Evolutionary conservation across 2,888 invertebrate genomes (phyloP), one percentile per base, ranked within the genome.

Genomic region (Cistogaster globosa): DNA sequence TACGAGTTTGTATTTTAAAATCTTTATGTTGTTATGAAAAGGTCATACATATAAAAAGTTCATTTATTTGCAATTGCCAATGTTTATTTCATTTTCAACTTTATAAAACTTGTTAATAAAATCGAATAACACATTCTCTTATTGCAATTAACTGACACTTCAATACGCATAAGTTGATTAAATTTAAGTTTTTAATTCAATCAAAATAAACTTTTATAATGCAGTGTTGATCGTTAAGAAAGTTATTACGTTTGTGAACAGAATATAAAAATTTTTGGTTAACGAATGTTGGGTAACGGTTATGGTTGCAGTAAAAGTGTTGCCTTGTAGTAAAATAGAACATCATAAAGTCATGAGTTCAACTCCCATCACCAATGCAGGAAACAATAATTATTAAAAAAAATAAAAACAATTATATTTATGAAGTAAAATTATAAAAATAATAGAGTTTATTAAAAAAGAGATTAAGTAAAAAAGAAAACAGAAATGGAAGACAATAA

Each of bases 61-160:
- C 76, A 81, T 81, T 80, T 84, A 71, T 72, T 84, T 51, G 55
- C 84, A 80, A 62, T 77, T 77, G 81, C 57, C 84, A 81, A 68
- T 62, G 42, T 81, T 84, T 81, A 71, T 71, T 48, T 48, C 38
- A 51, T 77, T 60, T 58, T 14, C 14, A 68, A 68, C 36, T 67
- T 38, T 63, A 58, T 71, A 65, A 72, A 79, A 18, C 38, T 68
- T 67, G 22, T 38, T 55, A 63, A 63, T 75, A 38, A 75, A 63
- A 63, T 55, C 16, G 53, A 42, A 72, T n/a, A 51, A 60, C 22
- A 16, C 16, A 2, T 16, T 3, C 14, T 45, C 16, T 12, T 18
- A 26, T 26, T 42, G 63, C 55, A 38, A 26, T 57, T 22, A 62
- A 38, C 72, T 62, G 51, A 53, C 4, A 74, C 22, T 77, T 76